Percentiles rank a stretch among this genome's conserved stretches.
Evolutionary conservation across 1,140 invertebrate genomes (phyloP).

Genomic region (Lycorma delicatula): DNA sequence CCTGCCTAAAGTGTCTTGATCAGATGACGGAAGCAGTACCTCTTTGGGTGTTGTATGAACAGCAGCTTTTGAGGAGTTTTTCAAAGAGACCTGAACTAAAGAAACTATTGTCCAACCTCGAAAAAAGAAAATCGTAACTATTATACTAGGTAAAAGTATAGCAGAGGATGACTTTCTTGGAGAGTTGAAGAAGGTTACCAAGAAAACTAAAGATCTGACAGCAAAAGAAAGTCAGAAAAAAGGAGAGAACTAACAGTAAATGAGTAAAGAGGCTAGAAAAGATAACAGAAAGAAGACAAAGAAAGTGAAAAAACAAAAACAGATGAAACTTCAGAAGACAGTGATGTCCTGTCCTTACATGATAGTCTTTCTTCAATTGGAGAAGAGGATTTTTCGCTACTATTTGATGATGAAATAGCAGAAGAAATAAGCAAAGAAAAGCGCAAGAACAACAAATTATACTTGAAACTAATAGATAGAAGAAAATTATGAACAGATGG

Average conservation of each 20-base stretch:
- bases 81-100: slow-evolving; percentile 3
- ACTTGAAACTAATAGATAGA: slow-evolving; percentile 1
- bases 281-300: background rate
- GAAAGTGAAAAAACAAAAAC: background rate
- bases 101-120: slow-evolving; percentile 3
- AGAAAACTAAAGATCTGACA: background rate
- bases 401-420: slow-evolving; percentile 8
- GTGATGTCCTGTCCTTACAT: slow-evolving; percentile 13
- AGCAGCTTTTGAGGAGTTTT: slow-evolving; percentile 9
- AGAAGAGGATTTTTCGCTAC: slow-evolving; percentile 11
- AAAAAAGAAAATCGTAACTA: slow-evolving; percentile 8
- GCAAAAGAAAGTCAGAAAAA: slow-evolving; percentile 3
- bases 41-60: background rate
- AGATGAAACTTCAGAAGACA: slow-evolving; percentile 7
- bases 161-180: slow-evolving; percentile 1
- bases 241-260: background rate
- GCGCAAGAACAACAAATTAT: background rate
- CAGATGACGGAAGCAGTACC: background rate
- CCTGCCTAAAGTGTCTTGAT: slow-evolving; percentile 3
- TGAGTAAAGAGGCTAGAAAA: background rate
- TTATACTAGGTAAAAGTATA: slow-evolving; percentile 11
- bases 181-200: background rate
- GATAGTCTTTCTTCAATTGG: slow-evolving; percentile 11
- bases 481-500: background rate
- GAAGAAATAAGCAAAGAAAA: slow-evolving; percentile 3